phyloP scores from a whole-genome alignment of 2,797 vertebrate species.

The Myiotriccus ornatus region DNA sequence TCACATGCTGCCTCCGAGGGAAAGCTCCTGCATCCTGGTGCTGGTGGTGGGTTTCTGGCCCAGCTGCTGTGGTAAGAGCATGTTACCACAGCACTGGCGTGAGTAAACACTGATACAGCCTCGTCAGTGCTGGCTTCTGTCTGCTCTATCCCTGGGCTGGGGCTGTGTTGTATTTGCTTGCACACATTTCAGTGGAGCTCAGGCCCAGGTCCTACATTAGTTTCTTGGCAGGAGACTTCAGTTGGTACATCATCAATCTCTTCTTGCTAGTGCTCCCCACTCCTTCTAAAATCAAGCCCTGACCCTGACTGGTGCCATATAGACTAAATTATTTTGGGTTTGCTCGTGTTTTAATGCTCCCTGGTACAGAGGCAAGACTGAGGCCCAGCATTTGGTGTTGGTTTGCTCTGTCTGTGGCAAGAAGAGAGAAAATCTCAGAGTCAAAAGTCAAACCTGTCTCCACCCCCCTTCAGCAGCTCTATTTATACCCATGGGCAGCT shows the following conservation, averaged over 20 bases:
- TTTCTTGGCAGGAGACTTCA: not conserved
- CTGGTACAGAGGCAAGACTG: not conserved
- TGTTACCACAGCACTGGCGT: conserved; percentile 64
- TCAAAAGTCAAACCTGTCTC: not conserved
- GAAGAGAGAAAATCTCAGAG: not conserved
- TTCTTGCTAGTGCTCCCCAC: not conserved
- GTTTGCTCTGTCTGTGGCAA: not conserved
- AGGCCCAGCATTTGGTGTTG: fast-evolving
- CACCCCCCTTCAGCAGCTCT: not conserved
- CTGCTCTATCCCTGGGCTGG: conserved; percentile 68
- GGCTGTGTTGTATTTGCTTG: conserved; percentile 16
- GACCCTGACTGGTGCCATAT: not conserved
- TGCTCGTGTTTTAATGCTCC: not conserved
- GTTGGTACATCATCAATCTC: not conserved
- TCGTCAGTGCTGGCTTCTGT: conserved; percentile 90
- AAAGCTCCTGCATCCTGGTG: conserved; percentile 64
- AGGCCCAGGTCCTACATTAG: not conserved
- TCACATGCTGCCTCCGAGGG: conserved; percentile 73
- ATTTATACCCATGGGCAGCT: conserved; percentile 23
- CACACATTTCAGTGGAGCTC: not conserved
- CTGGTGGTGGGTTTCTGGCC: conserved; percentile 73
- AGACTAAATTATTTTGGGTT: not conserved
- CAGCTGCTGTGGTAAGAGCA: conserved; percentile 66
- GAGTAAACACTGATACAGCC: conserved; percentile 88
- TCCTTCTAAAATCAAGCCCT: not conserved